Percentiles rank a stretch among this genome's conserved stretches.
These are phyloP conservation scores for Dendrolimus houi DNA, from an alignment of 2,888 invertebrate genomes.

Conservation along the genomic window DNA sequence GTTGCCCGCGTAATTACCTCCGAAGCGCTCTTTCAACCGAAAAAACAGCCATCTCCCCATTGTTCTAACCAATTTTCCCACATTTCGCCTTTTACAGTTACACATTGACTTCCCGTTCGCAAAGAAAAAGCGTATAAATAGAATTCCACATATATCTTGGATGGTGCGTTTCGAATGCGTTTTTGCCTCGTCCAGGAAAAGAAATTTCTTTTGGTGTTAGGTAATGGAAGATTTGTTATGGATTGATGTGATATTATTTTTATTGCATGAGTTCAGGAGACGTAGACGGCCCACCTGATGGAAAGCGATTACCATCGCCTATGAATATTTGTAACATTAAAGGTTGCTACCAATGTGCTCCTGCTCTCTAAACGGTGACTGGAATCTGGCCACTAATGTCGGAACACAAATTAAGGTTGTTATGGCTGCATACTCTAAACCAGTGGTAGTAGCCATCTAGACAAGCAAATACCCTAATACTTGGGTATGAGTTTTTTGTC, in stretches of 20 bases:
- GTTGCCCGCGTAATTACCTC: constrained; percentile 60
- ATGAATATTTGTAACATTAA: not conserved
- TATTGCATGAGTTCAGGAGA: not conserved
- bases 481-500: no score
- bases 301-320: not conserved
- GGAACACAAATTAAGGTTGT: no score
- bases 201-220: constrained; percentile 39
- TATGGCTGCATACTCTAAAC: no score
- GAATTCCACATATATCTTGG: constrained; percentile 48
- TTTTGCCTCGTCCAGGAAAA: constrained; percentile 35
- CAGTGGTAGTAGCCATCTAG: no score
- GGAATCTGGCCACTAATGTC: no score
- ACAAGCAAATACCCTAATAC: no score
- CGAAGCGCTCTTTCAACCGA: constrained; percentile 69
- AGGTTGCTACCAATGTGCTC: not conserved
- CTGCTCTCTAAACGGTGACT: not conserved
- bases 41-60: constrained; percentile 63
- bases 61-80: constrained; percentile 65
- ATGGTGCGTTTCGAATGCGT: constrained; percentile 33
- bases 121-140: constrained; percentile 64
- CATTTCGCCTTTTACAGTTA: constrained; percentile 71
- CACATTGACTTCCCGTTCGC: constrained; percentile 59
- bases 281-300: not conserved
- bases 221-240: constrained; percentile 19
- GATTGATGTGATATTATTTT: not conserved